These are phyloP conservation scores for Platycnemis pennipes DNA, from an alignment of 2,888 invertebrate species.

Conservation along the genomic window DNA sequence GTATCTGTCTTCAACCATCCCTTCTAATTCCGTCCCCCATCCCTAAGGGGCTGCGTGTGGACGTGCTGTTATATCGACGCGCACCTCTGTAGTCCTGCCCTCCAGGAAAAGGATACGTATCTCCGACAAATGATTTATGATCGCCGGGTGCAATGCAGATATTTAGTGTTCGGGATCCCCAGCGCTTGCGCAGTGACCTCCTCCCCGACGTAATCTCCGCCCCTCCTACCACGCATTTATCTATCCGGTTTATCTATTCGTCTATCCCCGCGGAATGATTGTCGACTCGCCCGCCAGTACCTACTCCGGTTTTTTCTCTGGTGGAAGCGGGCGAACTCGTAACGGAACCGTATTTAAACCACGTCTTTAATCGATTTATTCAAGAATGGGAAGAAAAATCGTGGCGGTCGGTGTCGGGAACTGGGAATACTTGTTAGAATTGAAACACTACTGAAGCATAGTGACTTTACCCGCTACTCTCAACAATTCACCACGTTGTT, in stretches of 20 bases:
- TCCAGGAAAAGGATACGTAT: neutral
- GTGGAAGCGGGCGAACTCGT: neutral
- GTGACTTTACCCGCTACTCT: too few species aligned
- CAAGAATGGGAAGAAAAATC: too few species aligned
- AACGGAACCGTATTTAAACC: neutral
- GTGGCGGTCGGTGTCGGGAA: too few species aligned
- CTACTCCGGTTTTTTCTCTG: neutral
- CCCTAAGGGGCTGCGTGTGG: neutral
- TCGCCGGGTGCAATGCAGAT: conserved; percentile 57
- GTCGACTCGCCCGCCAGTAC: neutral
- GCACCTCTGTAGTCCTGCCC: neutral
- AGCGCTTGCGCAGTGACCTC: conserved; percentile 29
- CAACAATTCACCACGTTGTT: too few species aligned
- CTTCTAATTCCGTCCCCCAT: neutral
- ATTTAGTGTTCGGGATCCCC: conserved; percentile 8
- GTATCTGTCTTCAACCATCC: neutral
- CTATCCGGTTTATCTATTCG: neutral
- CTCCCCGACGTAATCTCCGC: neutral
- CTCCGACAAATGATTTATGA: conserved; percentile 54
- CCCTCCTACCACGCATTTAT: neutral
- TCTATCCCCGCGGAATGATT: neutral
- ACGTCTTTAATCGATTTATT: too few species aligned
- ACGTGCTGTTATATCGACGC: neutral
- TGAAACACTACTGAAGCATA: too few species aligned
- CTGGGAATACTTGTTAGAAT: too few species aligned